Percentiles rank a stretch among this genome's conserved stretches.
Conservation (phyloP, 1,140 invertebrate species). For the Drosophila ficusphila region DNA sequence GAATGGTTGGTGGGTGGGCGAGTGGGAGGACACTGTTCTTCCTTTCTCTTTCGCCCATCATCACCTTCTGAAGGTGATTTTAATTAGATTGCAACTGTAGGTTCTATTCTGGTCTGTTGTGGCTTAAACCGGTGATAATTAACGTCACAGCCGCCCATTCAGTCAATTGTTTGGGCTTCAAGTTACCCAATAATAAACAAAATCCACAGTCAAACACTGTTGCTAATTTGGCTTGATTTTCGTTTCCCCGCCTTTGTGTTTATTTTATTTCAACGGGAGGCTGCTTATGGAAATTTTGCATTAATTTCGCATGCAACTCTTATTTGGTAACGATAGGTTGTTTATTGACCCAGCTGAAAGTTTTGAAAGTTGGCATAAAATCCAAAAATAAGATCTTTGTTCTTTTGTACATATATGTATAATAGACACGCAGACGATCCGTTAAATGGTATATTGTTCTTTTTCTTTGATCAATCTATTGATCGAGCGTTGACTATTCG, state of each 20-base stretch:
- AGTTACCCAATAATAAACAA: slow-evolving; percentile 24
- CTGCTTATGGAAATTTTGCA: slow-evolving; percentile 41
- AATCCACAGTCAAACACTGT: slow-evolving; percentile 7
- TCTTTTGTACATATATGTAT: slow-evolving; percentile 1
- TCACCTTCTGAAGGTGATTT: slow-evolving; percentile 70
- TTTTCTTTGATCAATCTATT: not conserved
- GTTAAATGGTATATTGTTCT: slow-evolving; percentile 19
- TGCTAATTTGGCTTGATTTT: slow-evolving; percentile 9
- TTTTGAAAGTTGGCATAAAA: slow-evolving; percentile 28
- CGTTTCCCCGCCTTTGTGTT: slow-evolving; percentile 3
- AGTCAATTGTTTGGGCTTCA: not conserved
- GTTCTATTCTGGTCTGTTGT: slow-evolving; percentile 14
- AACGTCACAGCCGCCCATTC: slow-evolving; percentile 30
- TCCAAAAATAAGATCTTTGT: not conserved
- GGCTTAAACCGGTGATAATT: slow-evolving; percentile 29
- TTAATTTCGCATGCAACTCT: slow-evolving; percentile 44
- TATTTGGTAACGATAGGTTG: slow-evolving; percentile 17
- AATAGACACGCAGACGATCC: not conserved
- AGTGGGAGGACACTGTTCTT: not conserved
- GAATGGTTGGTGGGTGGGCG: not conserved
- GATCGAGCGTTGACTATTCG: not conserved
- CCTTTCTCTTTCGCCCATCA: slow-evolving; percentile 11
- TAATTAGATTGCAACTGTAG: slow-evolving; percentile 69
- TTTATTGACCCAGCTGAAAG: slow-evolving; percentile 47
- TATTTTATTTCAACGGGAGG: not conserved